phyloP scores from a whole-genome alignment of 37 sponge, comb jelly and placozoan species.

The Geodia barretti region DNA sequence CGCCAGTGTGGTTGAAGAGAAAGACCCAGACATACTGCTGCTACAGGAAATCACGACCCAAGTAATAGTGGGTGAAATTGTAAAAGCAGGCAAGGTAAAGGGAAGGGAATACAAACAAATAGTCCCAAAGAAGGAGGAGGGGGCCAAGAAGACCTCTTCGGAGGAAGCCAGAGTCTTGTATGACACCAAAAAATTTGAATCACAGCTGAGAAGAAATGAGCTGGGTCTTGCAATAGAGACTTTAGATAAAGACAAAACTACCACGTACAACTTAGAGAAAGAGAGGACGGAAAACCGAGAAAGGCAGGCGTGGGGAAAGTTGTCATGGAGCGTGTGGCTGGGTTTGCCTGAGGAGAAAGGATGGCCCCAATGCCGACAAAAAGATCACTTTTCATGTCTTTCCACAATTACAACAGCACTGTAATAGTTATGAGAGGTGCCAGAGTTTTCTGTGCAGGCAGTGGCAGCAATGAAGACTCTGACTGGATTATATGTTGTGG shows the following conservation, averaged over 20 bases:
- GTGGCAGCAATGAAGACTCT: neutral
- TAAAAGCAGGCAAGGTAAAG: neutral
- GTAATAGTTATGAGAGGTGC: neutral
- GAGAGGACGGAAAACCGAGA: neutral
- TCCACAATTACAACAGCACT: neutral
- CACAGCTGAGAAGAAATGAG: no score
- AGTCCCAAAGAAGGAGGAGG: no score
- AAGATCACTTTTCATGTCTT: neutral
- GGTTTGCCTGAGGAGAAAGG: neutral
- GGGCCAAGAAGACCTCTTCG: no score
- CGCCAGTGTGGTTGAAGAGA: neutral
- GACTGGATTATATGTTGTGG: neutral
- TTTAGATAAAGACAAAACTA: no score
- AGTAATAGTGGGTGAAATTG: neutral
- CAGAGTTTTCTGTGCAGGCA: neutral
- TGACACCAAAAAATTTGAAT: neutral
- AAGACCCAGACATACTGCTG: slow-evolving; percentile 2
- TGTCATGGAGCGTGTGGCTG: neutral
- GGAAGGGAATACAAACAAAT: neutral
- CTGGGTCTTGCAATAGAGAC: no score
- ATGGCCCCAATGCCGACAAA: neutral
- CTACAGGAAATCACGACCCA: neutral
- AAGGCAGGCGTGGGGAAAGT: neutral
- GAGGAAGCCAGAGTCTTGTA: neutral
- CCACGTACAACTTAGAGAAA: neutral